phyloP scores from a whole-genome alignment of 2,888 invertebrate species.

The Acholoe squamosa region DNA sequence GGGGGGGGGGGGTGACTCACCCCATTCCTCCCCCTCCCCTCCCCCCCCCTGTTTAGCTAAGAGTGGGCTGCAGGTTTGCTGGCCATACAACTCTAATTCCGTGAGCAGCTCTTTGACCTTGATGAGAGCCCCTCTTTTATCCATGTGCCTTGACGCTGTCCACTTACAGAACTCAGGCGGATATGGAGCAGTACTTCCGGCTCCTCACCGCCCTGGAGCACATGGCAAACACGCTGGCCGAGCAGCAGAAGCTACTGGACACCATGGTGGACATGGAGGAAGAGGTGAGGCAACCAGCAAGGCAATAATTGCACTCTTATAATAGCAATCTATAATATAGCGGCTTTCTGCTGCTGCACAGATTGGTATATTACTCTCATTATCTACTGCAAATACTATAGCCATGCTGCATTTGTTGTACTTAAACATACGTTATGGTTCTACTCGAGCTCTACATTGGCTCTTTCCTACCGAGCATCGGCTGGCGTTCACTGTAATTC shows the following conservation, averaged over 20 bases:
- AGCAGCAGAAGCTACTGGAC: constrained; percentile 68
- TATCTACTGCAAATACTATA: too few relatives aligned
- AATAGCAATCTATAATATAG: background rate
- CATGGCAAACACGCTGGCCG: constrained; percentile 64
- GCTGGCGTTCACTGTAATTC: too few relatives aligned
- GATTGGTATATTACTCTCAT: too few relatives aligned
- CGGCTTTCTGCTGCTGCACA: background rate
- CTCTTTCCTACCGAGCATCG: too few relatives aligned
- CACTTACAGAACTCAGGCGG: constrained; percentile 63
- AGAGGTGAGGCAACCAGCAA: constrained; percentile 31
- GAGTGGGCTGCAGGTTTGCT: background rate
- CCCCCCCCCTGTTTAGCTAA: too few relatives aligned
- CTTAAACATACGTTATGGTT: too few relatives aligned
- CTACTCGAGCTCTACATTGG: too few relatives aligned
- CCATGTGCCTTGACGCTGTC: background rate
- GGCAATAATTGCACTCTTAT: background rate
- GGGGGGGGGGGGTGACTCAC: too few relatives aligned
- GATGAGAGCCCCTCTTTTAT: background rate
- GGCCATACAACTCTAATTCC: background rate
- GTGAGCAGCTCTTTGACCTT: background rate
- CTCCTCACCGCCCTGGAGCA: constrained; percentile 69
- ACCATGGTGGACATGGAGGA: constrained; percentile 66
- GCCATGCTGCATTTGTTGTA: too few relatives aligned
- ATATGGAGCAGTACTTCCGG: constrained; percentile 66
- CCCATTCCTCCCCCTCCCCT: too few relatives aligned